Evolutionary conservation across 1,140 invertebrate genomes (phyloP), one percentile per base, ranked within the genome.

Genomic region (Drosophila ficusphila): DNA sequence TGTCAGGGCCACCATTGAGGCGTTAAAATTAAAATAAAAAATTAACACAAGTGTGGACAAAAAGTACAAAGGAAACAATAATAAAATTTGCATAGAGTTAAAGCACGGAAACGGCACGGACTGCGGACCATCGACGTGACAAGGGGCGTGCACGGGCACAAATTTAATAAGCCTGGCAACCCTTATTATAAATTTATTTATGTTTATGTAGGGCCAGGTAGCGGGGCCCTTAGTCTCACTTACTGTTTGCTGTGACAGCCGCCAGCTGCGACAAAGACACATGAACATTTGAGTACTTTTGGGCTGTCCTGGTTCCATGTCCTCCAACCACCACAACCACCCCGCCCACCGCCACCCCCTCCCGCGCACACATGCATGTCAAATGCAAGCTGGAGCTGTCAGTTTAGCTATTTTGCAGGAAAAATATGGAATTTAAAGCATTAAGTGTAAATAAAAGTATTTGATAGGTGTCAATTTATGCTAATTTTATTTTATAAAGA

Each of bases 111-210:
- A 61, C 18, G 27, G 11, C 19, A 14, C 1, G 14, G 12, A 14
- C 34, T 47, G 60, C 34, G 34, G 62, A 27, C 60, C 27, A 60
- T 44, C 29, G 21, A 23, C 38, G n/a, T 57, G 41, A 57, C 53
- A 11, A 7, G n/a, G 48, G 19, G n/a, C 14, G 14, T 16, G 16
- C 11, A 25, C 16, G 44, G 44, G 27, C 60, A 53, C 48, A 79
- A 74, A 73, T 79, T 78, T 73, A 67, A 79, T 68, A 73, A 73
- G 76, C 69, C 61, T 48, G 68, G 47, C 69, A 72, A 62, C 69
- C 69, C 61, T 74, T 79, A 78, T 78, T 73, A 79, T 57, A 79
- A 72, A 60, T 78, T 78, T 78, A 74, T 74, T 79, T 57, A 79
- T 79, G 54, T 74, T 79, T 79, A 68, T 54, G 58, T 72, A 29